Base-by-base conservation (phyloP, 2,797 vertebrate genomes). In the Mico argentatus region DNA sequence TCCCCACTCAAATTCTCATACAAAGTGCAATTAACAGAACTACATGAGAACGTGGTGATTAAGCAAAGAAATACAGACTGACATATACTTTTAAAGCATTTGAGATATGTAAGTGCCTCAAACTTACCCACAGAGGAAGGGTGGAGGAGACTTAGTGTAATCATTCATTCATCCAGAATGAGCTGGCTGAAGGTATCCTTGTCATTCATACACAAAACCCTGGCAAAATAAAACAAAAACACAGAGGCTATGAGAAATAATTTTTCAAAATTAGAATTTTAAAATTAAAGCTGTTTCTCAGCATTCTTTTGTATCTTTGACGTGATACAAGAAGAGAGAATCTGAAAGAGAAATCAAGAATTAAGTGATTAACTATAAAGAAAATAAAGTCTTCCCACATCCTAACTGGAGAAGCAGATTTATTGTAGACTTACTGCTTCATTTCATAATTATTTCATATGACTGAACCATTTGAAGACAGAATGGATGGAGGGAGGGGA, bases 51-150 rank as follows among this genome's bases (percentile, higher is more conserved):
- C 2, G 22, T 22, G 57, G 44, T 24, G 19, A 55, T 48, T 61
- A 33, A 85, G 55, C 19, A 48, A 82, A 59, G 33, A 50, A 26
- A 30, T 8, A 13, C 26, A 70, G 77, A 87, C 39, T 24, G 61
- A n/a, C 57, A 11, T 20, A 50, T 2, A 41, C n/a, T n/a, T 44
- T 22, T 7, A n/a, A 30, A 17, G 12, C 4, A 44, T 76, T n/a
- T 36, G 55, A 94, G 91, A 91, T 2, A 30, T 1, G 10, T 12
- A 4, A 55, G 41, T 4, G 36, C 50, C 87, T 44, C 5, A 2
- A 73, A 85, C 95, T 94, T 73, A 97, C 97, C 87, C 30, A 26
- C 2, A 19, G 59, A 90, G 59, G 67, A 72, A 33, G 72, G 9
- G 24, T 27, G 72, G 48, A 44, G 0, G 59, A 55, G 24, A 1